phyloP scores from a whole-genome alignment of 2,113 vertebrate species.

The Genyomyrus donnyi region DNA sequence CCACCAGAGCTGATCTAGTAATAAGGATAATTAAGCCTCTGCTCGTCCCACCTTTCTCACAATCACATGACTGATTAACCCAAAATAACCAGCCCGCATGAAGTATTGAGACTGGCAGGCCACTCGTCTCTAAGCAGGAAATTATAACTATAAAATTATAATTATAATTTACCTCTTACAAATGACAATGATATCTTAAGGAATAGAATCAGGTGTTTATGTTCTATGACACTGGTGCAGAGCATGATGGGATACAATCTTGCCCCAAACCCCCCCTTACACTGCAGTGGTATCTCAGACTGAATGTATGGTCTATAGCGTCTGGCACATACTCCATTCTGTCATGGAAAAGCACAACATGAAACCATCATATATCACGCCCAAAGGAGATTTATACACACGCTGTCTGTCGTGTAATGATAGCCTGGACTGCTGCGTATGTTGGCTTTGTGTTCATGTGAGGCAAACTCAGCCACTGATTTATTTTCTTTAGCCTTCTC shows the following conservation, averaged over 20 bases:
- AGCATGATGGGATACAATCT: neutral
- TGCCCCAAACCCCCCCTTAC: neutral
- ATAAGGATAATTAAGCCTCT: neutral
- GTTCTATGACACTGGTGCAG: neutral
- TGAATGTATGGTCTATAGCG: neutral
- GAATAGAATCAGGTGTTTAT: neutral
- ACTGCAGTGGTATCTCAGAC: neutral
- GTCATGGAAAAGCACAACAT: neutral
- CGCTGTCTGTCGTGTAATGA: neutral
- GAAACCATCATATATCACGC: slow-evolving; percentile 2
- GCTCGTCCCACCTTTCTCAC: neutral
- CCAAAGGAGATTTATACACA: slow-evolving; percentile 2
- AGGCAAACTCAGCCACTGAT: slow-evolving; percentile 17
- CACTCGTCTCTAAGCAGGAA: neutral
- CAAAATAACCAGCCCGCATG: neutral
- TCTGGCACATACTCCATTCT: neutral
- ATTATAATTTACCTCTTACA: neutral
- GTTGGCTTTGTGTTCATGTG: neutral
- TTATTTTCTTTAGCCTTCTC: slow-evolving; percentile 34
- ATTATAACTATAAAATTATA: neutral
- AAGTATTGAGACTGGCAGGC: neutral
- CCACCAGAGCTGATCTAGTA: neutral
- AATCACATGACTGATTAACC: slow-evolving; percentile 4
- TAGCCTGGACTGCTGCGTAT: neutral
- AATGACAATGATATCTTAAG: neutral